These are phyloP conservation scores for Parapristionchus giblindavisi DNA, from an alignment of 2,888 invertebrate species.

Conservation along the genomic window DNA sequence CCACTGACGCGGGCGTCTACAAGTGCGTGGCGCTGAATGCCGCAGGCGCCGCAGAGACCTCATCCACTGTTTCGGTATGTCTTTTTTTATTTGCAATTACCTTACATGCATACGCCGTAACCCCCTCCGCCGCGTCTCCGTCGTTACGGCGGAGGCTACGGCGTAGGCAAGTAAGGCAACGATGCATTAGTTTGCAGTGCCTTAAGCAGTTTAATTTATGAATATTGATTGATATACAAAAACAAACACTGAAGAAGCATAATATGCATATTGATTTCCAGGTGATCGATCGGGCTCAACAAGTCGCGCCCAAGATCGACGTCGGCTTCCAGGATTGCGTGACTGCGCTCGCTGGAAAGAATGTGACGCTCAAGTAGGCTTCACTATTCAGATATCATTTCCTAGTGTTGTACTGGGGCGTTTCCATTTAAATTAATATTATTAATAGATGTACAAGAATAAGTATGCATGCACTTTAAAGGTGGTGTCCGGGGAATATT, in stretches of 20 bases:
- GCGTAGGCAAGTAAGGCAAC: too few relatives aligned
- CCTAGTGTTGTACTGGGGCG: too few relatives aligned
- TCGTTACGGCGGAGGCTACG: too few relatives aligned
- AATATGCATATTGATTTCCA: slow-evolving; percentile 5
- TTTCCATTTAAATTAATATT: neutral
- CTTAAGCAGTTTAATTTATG: too few relatives aligned
- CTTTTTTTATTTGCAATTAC: too few relatives aligned
- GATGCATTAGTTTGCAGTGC: too few relatives aligned
- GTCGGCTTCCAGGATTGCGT: slow-evolving; percentile 43
- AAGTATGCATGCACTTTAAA: neutral
- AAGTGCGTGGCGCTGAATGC: slow-evolving; percentile 70
- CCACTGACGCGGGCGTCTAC: slow-evolving; percentile 69
- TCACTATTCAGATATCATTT: too few relatives aligned
- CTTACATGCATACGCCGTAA: too few relatives aligned
- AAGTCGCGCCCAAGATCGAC: slow-evolving; percentile 50
- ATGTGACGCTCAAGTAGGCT: slow-evolving; percentile 54
- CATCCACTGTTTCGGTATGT: slow-evolving; percentile 61
- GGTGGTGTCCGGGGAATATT: too few relatives aligned
- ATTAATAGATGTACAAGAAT: neutral
- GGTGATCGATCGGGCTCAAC: slow-evolving; percentile 54
- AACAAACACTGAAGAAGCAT: too few relatives aligned
- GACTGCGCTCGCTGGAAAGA: slow-evolving; percentile 53
- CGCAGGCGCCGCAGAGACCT: slow-evolving; percentile 68
- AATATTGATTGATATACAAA: neutral
- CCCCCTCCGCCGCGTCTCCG: too few relatives aligned